Evolutionary conservation across 2,797 vertebrate species (phyloP).

Genomic region (Falco biarmicus): DNA sequence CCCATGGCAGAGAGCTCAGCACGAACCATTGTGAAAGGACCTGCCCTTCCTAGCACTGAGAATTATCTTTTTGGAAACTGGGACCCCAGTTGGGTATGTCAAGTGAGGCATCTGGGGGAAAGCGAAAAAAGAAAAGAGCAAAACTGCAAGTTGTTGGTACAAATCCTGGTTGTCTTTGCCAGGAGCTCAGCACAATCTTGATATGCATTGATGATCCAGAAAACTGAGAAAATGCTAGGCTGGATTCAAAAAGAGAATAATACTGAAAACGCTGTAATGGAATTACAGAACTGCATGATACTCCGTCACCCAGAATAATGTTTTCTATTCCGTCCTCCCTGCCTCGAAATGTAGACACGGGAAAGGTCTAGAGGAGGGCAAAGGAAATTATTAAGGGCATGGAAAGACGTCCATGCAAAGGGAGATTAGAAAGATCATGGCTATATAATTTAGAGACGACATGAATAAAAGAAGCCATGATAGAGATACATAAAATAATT

Average conservation of each 20-base stretch:
- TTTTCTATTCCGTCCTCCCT: not conserved
- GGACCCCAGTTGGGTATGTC: not conserved
- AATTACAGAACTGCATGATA: slow-evolving; percentile 48
- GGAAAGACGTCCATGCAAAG: slow-evolving; percentile 26
- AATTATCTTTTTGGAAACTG: not conserved
- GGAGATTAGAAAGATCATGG: slow-evolving; percentile 68
- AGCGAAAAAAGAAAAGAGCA: no score
- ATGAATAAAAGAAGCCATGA: slow-evolving; percentile 52
- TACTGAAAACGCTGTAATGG: not conserved
- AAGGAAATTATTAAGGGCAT: slow-evolving; percentile 57
- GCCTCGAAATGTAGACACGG: not conserved
- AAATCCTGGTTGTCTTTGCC: not conserved
- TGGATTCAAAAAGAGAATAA: not conserved
- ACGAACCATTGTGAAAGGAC: not conserved
- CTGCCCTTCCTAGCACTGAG: not conserved
- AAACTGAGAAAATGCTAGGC: not conserved
- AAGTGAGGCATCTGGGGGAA: not conserved
- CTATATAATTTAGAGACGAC: slow-evolving; percentile 43
- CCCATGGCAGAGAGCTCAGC: not conserved
- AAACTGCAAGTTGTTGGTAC: not conserved
- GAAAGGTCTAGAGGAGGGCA: slow-evolving; percentile 56
- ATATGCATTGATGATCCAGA: not conserved
- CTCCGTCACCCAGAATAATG: slow-evolving; percentile 35
- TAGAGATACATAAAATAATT: slow-evolving; percentile 59
- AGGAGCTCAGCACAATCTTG: not conserved